Percentiles rank a stretch among this genome's conserved stretches.
These are phyloP conservation scores for Eucera pruinosa DNA, from an alignment of 2,888 invertebrate genomes.

Conservation along the genomic window DNA sequence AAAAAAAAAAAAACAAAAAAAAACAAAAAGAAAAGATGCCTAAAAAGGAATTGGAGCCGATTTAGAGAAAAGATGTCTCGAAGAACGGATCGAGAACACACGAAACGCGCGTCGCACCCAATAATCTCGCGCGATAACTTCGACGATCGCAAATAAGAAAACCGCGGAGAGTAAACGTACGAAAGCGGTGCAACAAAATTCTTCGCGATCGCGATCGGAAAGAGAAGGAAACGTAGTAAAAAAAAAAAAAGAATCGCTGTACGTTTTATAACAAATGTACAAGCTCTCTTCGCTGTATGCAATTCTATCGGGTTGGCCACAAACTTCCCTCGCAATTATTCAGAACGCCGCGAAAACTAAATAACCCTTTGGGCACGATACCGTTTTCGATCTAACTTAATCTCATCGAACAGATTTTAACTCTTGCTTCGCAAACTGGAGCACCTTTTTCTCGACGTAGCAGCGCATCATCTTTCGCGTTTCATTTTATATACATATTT, in stretches of 20 bases:
- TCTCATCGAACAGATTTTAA: too few relatives aligned
- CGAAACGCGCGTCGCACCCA: constrained; percentile 7
- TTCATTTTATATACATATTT: too few relatives aligned
- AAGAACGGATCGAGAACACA: not conserved
- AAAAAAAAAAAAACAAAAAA: not conserved
- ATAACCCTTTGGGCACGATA: too few relatives aligned
- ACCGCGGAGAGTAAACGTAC: constrained; percentile 3
- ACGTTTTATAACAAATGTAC: not conserved
- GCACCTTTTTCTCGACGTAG: too few relatives aligned
- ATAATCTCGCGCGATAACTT: constrained; percentile 6
- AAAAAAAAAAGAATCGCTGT: constrained; percentile 2
- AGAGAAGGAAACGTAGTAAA: not conserved
- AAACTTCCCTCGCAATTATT: too few relatives aligned
- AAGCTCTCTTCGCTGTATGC: too few relatives aligned
- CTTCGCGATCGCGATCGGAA: constrained; percentile 13
- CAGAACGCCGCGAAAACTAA: too few relatives aligned
- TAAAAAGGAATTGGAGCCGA: too few relatives aligned
- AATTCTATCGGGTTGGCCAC: too few relatives aligned
- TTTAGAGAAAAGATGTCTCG: constrained; percentile 1
- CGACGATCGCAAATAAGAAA: constrained; percentile 10
- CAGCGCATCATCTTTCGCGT: too few relatives aligned
- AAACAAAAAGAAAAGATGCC: not conserved
- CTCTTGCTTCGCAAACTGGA: too few relatives aligned
- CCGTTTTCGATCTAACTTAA: too few relatives aligned
- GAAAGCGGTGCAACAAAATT: not conserved